These are phyloP conservation scores for Lipophrys pholis DNA, from an alignment of 2,113 vertebrate genomes.

Conservation along the genomic window DNA sequence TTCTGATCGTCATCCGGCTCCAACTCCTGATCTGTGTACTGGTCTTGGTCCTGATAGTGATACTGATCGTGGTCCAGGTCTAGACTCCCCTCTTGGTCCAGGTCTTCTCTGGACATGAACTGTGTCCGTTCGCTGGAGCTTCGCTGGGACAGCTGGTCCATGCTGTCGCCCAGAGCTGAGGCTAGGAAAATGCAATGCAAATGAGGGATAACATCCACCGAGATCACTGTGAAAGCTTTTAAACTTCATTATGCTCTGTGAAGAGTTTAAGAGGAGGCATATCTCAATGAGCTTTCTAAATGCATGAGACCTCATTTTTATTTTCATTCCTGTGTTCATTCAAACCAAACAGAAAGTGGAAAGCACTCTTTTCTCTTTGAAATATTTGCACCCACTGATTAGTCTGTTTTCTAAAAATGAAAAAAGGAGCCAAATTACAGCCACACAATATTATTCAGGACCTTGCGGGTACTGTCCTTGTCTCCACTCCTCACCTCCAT, in stretches of 20 bases:
- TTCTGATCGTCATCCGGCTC: constrained; percentile 55
- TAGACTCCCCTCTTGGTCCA: constrained; percentile 80
- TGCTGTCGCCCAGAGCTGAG: constrained; percentile 91
- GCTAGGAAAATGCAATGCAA: constrained; percentile 75
- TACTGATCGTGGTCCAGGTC: constrained; percentile 77
- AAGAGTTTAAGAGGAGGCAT: not conserved
- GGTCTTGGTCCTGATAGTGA: constrained; percentile 84
- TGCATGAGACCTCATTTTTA: no score
- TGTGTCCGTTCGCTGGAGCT: constrained; percentile 82
- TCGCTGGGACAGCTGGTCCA: constrained; percentile 84
- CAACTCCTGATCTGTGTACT: constrained; percentile 76
- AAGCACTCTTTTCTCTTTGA: no score
- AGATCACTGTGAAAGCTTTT: constrained; percentile 15
- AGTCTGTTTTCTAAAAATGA: not conserved
- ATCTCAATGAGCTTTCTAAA: not conserved
- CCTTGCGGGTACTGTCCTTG: no score
- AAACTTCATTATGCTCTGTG: not conserved
- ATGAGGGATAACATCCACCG: not conserved
- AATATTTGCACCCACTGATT: not conserved
- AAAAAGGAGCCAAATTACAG: not conserved
- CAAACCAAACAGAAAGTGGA: no score
- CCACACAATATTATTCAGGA: not conserved
- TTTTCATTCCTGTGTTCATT: no score
- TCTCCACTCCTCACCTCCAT: constrained; percentile 87
- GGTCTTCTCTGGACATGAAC: constrained; percentile 81